phyloP scores from a whole-genome alignment of 2,113 vertebrate species.

The Erythrolamprus reginae region DNA sequence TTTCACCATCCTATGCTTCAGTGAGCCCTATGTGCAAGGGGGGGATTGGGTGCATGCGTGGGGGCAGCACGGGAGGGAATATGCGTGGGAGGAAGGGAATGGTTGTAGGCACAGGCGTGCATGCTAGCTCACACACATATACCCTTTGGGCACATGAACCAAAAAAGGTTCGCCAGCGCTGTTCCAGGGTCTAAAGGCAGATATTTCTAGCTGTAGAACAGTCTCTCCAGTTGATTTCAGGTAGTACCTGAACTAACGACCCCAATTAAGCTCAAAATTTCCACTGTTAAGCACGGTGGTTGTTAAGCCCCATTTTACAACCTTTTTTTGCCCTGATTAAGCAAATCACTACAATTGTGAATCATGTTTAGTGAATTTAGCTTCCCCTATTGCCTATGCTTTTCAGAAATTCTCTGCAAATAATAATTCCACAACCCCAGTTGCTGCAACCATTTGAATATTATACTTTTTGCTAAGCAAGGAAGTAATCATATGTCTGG shows the following conservation, averaged over 20 bases:
- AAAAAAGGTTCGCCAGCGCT: no score
- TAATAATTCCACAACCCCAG: neutral
- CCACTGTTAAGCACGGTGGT: neutral
- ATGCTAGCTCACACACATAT: no score
- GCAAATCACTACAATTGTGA: neutral
- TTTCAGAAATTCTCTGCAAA: neutral
- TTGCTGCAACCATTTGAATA: neutral
- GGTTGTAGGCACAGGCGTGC: no score
- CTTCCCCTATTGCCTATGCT: neutral
- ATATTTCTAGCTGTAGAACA: neutral
- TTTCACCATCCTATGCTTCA: no score
- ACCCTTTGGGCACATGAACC: no score
- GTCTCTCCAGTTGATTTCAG: neutral
- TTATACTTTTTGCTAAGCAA: neutral
- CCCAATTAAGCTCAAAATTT: neutral
- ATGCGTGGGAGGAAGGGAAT: no score
- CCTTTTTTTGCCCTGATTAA: neutral
- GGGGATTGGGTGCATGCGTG: no score
- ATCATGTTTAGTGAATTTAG: neutral
- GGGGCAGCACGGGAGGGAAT: no score
- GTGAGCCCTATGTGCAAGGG: no score
- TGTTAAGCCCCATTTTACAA: neutral
- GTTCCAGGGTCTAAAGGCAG: neutral
- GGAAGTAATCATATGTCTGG: neutral
- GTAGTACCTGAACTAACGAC: neutral